phyloP scores from a whole-genome alignment of 2,888 invertebrate genomes.

The Pyrgus malvae region DNA sequence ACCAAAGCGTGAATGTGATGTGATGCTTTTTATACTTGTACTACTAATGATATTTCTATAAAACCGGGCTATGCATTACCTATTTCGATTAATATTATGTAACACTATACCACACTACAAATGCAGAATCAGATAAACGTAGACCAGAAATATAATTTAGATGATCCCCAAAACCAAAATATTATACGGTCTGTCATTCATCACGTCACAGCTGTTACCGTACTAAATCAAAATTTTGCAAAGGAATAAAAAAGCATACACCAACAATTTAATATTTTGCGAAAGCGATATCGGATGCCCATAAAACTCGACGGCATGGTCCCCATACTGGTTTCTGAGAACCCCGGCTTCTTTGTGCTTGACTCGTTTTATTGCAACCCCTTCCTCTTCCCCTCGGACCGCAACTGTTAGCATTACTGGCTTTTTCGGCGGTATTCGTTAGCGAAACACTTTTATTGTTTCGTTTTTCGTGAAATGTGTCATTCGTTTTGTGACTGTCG shows the following conservation, averaged over 20 bases:
- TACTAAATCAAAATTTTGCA: slow-evolving; percentile 4
- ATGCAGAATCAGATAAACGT: background rate
- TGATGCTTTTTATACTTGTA: too few relatives aligned
- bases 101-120: too few relatives aligned
- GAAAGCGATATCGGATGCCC: slow-evolving; percentile 17
- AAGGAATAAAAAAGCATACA: background rate
- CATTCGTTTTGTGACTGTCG: slow-evolving; percentile 6
- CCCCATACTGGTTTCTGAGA: slow-evolving; percentile 47
- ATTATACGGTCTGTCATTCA: too few relatives aligned
- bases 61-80: too few relatives aligned
- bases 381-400: slow-evolving; percentile 45
- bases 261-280: slow-evolving; percentile 10
- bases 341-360: slow-evolving; percentile 47
- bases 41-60: too few relatives aligned
- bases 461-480: slow-evolving; percentile 11
- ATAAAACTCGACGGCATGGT: slow-evolving; percentile 21
- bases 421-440: slow-evolving; percentile 58
- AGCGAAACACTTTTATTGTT: slow-evolving; percentile 32
- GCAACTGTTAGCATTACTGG: slow-evolving; percentile 52
- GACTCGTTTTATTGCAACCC: slow-evolving; percentile 45
- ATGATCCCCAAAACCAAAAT: too few relatives aligned
- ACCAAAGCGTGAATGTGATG: too few relatives aligned
- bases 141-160: too few relatives aligned
- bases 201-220: background rate
- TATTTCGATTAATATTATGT: too few relatives aligned